These are phyloP conservation scores for Dexiosoma caninum DNA, from an alignment of 2,888 invertebrate genomes.

Conservation along the genomic window DNA sequence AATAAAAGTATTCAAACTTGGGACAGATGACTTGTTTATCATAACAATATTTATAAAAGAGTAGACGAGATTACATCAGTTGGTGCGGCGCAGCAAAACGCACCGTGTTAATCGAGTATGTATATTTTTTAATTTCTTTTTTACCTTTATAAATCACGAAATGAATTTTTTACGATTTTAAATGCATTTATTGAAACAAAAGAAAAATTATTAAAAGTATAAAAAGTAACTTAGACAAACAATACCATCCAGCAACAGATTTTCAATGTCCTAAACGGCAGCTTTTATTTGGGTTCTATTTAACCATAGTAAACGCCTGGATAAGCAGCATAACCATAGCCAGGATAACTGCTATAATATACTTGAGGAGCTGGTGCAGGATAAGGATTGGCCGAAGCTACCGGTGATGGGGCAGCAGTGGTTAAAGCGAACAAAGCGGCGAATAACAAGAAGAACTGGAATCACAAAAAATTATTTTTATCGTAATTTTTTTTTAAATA, in stretches of 20 bases:
- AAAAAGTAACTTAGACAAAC: neutral
- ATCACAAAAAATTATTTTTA: neutral
- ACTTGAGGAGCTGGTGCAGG: slow-evolving; percentile 58
- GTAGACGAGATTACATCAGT: no score
- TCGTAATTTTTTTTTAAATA: neutral
- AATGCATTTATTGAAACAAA: slow-evolving; percentile 28
- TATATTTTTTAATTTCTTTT: no score
- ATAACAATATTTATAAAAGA: no score
- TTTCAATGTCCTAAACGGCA: neutral
- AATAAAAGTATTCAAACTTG: no score
- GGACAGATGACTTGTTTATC: no score
- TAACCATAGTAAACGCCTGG: slow-evolving; percentile 64
- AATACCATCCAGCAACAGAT: neutral
- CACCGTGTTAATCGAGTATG: no score
- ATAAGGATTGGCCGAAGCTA: slow-evolving; percentile 56
- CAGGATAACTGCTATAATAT: slow-evolving; percentile 52
- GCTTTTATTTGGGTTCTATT: neutral
- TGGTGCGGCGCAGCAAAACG: no score
- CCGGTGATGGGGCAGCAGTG: slow-evolving; percentile 59
- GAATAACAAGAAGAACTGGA: slow-evolving; percentile 64
- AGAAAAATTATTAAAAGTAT: neutral
- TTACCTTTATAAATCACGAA: no score
- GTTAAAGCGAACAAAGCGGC: slow-evolving; percentile 65
- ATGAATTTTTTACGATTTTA: neutral
- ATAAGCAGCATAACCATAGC: slow-evolving; percentile 57